Evolutionary conservation across 1,140 invertebrate genomes (phyloP).

Genomic region (Aphelenchoides besseyi): DNA sequence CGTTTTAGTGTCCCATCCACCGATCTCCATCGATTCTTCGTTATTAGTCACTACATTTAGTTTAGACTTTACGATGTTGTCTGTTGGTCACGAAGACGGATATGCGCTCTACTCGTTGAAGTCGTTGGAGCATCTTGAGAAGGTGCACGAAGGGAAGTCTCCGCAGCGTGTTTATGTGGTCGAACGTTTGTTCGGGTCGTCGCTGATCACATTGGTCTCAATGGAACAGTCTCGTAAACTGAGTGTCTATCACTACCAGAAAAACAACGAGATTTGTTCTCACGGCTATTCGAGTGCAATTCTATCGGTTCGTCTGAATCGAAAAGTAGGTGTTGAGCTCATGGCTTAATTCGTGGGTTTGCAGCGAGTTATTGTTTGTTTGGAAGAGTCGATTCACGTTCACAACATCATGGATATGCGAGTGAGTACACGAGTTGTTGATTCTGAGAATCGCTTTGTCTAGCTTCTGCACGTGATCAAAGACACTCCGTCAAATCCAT

Average conservation of each 20-base stretch:
- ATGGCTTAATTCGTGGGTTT: constrained; percentile 59
- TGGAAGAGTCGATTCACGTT: constrained; percentile 95
- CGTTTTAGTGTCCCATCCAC: too few relatives aligned
- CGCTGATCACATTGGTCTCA: constrained; percentile 88
- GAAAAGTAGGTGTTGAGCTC: constrained; percentile 74
- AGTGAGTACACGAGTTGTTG: constrained; percentile 66
- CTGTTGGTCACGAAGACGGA: constrained; percentile 50
- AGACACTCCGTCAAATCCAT: constrained; percentile 90
- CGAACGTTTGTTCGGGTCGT: constrained; percentile 92
- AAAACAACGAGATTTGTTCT: constrained; percentile 95
- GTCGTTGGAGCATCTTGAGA: constrained; percentile 44
- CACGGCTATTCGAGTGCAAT: constrained; percentile 97
- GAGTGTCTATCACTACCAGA: constrained; percentile 92
- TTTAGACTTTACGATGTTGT: constrained; percentile 35
- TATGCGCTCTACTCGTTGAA: constrained; percentile 42
- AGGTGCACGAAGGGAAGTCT: constrained; percentile 38
- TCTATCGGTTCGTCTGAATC: constrained; percentile 88
- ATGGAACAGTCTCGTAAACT: constrained; percentile 84
- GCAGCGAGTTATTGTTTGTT: constrained; percentile 87
- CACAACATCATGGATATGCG: constrained; percentile 99
- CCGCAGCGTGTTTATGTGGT: constrained; percentile 86
- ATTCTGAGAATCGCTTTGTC: constrained; percentile 9
- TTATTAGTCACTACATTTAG: constrained; percentile 47
- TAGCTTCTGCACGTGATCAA: constrained; percentile 82
- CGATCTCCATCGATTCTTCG: too few relatives aligned